Evolutionary conservation across 2,113 vertebrate genomes (phyloP).

Genomic region (Antennarius striatus): DNA sequence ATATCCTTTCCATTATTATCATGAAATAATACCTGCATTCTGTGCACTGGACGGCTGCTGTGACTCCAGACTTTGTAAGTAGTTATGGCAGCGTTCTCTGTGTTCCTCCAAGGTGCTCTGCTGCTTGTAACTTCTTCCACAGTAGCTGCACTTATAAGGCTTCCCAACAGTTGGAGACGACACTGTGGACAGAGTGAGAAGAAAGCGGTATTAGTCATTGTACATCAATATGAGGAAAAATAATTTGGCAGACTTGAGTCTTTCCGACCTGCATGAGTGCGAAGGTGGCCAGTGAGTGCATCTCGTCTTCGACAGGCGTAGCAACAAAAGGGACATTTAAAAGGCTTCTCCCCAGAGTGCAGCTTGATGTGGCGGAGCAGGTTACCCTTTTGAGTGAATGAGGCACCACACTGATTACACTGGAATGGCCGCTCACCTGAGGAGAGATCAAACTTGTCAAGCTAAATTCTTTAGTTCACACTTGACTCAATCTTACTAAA

Average conservation of each 20-base stretch:
- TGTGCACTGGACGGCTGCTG: conserved; percentile 82
- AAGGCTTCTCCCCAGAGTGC: conserved; percentile 97
- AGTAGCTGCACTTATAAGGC: conserved; percentile 97
- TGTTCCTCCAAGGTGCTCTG: conserved; percentile 96
- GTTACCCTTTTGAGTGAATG: conserved; percentile 98
- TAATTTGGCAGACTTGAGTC: not conserved
- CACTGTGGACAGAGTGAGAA: conserved; percentile 76
- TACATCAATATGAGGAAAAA: not conserved
- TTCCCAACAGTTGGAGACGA: conserved; percentile 95
- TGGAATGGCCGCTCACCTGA: conserved; percentile 95
- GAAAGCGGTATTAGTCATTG: not conserved
- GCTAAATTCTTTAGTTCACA: not conserved
- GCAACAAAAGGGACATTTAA: conserved; percentile 97
- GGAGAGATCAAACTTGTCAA: conserved; percentile 45
- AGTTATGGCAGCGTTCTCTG: conserved; percentile 94
- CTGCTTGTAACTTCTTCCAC: conserved; percentile 96
- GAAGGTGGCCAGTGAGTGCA: conserved; percentile 93
- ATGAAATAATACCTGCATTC: conserved; percentile 64
- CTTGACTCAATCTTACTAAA: not conserved
- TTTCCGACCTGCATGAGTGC: conserved; percentile 91
- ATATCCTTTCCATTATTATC: not conserved
- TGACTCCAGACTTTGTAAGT: conserved; percentile 89
- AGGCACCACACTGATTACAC: conserved; percentile 97
- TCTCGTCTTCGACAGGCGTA: conserved; percentile 94
- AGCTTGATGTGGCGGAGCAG: conserved; percentile 96